phyloP scores from a whole-genome alignment of 2,888 invertebrate species.

The Lasius fuliginosus region DNA sequence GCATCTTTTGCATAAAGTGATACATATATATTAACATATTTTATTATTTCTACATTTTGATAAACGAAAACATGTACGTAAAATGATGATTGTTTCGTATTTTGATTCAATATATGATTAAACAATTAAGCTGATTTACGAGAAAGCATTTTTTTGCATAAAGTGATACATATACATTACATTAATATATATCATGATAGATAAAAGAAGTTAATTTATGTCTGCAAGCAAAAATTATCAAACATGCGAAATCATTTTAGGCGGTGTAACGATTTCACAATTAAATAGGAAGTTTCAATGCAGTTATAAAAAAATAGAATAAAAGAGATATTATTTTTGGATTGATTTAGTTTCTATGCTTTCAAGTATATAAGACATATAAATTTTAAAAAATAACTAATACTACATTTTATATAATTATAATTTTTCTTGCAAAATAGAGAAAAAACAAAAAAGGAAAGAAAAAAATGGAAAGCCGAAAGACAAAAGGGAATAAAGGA shows the following conservation, averaged over 20 bases:
- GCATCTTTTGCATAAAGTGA: not conserved
- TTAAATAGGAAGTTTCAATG: slow-evolving; percentile 1
- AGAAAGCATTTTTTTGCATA: not conserved
- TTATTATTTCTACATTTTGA: not conserved
- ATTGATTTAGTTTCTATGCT: not conserved
- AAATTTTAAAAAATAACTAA: not conserved
- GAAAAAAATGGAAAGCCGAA: not conserved
- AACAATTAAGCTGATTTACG: not conserved
- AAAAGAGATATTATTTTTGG: not conserved
- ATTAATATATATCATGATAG: no score
- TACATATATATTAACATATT: not conserved
- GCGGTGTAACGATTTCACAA: not conserved
- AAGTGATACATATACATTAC: no score
- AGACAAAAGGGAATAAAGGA: not conserved
- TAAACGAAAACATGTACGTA: not conserved
- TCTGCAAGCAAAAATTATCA: not conserved
- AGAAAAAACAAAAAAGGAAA: not conserved
- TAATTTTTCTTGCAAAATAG: not conserved
- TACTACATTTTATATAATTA: slow-evolving; percentile 1
- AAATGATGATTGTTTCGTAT: not conserved
- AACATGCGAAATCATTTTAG: not conserved
- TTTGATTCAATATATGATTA: not conserved
- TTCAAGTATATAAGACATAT: not conserved
- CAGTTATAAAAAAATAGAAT: not conserved
- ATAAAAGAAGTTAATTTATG: not conserved